These are phyloP conservation scores for Candoia aspera DNA, from an alignment of 2,113 vertebrate species.

Conservation along the genomic window DNA sequence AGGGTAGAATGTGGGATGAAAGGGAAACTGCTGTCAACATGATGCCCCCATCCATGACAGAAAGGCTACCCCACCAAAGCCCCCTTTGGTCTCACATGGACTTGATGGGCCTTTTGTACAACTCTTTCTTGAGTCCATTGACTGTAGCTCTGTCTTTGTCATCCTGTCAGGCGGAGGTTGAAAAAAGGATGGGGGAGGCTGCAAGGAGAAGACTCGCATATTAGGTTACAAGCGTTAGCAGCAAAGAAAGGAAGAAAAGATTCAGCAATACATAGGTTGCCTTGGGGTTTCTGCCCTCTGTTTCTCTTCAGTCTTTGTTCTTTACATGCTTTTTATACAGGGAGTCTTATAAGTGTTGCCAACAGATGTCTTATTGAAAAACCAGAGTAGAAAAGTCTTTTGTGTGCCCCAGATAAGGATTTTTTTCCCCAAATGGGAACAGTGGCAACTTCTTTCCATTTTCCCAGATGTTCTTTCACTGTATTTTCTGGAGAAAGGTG, in stretches of 20 bases:
- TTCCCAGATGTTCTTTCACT: background rate
- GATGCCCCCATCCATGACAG: constrained; percentile 4
- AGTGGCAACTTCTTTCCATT: background rate
- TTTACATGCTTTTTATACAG: constrained; percentile 8
- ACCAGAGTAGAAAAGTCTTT: background rate
- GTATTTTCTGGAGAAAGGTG: background rate
- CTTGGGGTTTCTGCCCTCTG: constrained; percentile 23
- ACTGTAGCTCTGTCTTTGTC: constrained; percentile 66
- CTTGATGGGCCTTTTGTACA: constrained; percentile 21
- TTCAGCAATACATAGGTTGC: constrained; percentile 14
- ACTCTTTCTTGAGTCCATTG: constrained; percentile 48
- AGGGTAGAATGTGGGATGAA: background rate
- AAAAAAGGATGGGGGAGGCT: constrained; percentile 13
- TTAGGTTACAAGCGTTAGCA: constrained; percentile 4
- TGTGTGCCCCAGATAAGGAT: constrained; percentile 5
- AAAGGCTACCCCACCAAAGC: background rate
- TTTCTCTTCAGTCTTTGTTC: constrained; percentile 25
- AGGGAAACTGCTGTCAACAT: background rate
- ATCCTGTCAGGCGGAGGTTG: constrained; percentile 56
- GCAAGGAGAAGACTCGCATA: constrained; percentile 28
- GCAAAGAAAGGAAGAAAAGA: background rate
- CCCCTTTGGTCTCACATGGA: background rate
- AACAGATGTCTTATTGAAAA: constrained; percentile 24
- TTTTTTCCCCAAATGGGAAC: constrained; percentile 8
- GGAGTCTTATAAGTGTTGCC: constrained; percentile 14